A percentile compares a stretch with the other conserved stretches of the same genome.
Conservation (phyloP, 2,888 invertebrate species). For the Ormyrus rosae region DNA sequence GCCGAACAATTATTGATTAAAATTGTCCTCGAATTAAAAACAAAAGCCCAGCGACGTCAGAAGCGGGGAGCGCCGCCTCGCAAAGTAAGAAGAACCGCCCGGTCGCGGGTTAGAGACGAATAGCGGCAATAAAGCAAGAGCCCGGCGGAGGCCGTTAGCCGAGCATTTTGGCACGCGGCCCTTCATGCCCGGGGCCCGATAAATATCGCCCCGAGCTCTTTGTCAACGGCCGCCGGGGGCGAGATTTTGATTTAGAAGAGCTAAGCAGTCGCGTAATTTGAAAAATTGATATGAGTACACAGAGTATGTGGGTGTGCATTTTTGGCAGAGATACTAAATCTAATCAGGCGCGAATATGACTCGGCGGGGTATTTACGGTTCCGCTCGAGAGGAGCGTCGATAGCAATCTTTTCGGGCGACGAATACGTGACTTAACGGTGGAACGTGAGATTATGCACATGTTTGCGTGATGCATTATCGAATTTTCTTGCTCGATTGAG, state of each 20-base stretch:
- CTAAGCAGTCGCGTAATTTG: no score
- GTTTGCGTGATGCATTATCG: neutral
- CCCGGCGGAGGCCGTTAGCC: slow-evolving; percentile 49
- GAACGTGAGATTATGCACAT: neutral
- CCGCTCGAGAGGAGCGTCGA: neutral
- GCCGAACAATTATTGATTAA: no score
- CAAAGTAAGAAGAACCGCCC: neutral
- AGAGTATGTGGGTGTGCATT: no score
- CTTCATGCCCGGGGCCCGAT: neutral
- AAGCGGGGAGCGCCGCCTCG: no score
- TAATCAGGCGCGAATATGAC: no score
- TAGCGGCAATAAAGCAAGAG: slow-evolving; percentile 67
- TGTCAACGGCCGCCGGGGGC: slow-evolving; percentile 6
- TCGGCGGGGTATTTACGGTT: neutral
- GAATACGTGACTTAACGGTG: neutral
- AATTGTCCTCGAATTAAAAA: no score
- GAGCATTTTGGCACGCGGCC: slow-evolving; percentile 24
- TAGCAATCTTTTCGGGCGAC: neutral
- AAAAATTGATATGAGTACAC: no score
- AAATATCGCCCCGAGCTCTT: slow-evolving; percentile 25
- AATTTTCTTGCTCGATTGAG: no score
- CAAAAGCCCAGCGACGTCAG: no score
- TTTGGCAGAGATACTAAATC: no score
- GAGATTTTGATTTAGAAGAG: no score
- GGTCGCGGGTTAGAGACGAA: slow-evolving; percentile 63